Evolutionary conservation across 2,113 vertebrate species (phyloP), one percentile per base, ranked within the genome.

Genomic region (Eurypyga helias): DNA sequence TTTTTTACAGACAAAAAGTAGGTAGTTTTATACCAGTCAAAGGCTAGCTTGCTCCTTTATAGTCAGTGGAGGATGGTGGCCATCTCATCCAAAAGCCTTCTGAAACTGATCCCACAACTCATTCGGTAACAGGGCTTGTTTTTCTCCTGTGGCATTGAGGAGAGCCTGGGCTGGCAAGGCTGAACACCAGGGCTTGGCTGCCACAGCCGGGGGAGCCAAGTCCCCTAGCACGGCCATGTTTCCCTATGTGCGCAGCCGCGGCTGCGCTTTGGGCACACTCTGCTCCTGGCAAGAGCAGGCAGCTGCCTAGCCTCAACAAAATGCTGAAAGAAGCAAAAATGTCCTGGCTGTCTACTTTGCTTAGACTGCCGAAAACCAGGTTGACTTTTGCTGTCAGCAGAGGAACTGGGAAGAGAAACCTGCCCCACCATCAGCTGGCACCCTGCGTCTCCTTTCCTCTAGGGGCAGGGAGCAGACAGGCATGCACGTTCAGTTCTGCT

Each of bases 181-280:
- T 21, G 61, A 48, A 31, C 0, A 4, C 34, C 1, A 1, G 41
- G 0, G 6, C 21, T 2, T 14, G 52, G 48, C 70, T 82, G 48
- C 38, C 3, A 3, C 24, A n/a, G 26, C 10, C 0, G 1, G 23
- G 13, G 12, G 31, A 51, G 18, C 25, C 1, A 41, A 2, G 41
- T 6, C 10, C 26, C 10, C 45, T 45, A 0, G 0, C 55, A 5
- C 64, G 4, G 21, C 34, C 8, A 6, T 1, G 1, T 71, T 9
- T 8, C 25, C 20, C 15, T 0, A 5, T 7, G 26, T 3, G 4
- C 11, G 4, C 3, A 7, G 12, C 26, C 9, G 4, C 0, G 1
- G 45, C 24, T 1, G 0, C 2, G 1, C 20, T 13, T 20, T 0
- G 6, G 36, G 18, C 17, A 31, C 1, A 2, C 55, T 54, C 17